Evolutionary conservation across 2,113 vertebrate genomes (phyloP), one percentile per base, ranked within the genome.

Genomic region (Halcyon senegalensis): DNA sequence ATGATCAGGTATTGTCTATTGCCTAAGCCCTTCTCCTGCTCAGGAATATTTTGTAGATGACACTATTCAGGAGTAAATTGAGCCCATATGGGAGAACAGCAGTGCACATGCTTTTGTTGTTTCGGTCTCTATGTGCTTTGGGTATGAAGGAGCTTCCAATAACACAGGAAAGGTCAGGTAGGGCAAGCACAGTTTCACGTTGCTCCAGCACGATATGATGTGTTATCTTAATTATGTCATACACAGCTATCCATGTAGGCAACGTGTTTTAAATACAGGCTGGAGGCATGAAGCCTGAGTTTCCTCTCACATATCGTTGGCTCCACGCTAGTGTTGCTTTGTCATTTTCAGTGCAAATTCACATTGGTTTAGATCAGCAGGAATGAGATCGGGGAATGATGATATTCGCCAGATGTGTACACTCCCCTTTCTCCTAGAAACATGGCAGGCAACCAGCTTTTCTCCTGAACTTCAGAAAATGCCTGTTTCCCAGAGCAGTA

Each of bases 31-130:
- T 46, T 93, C 35, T 58, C 11, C 60, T 91, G 68, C 60, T 86
- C 67, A 48, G 78, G 35, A 93, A 41, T 84, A 69, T 69, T 96
- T 83, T 76, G n/a, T 75, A 27, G 63, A 62, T 81, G 33, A 72
- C 55, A 87, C 59, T 51, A 78, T 46, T 58, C 21, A 87, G 82
- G 69, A 89, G n/a, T 67, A 86, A 84, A 82, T 43, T 58, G 46
- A 81, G 89, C 50, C 73, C 68, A 56, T 60, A 35, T 1, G 2
- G 85, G 59, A 62, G 74, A 79, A 63, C 1, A 77, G 72, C 39
- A 27, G 11, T 8, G 56, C 60, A 44, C 44, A 62, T 33, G 50
- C 46, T 94, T 79, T 88, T 84, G 46, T 53, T 88, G 31, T 69
- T 69, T 82, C 67, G 33, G 72, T 43, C 48, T 63, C 20, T 35